These are phyloP conservation scores for Stictocephala bisonia DNA, from an alignment of 2,888 invertebrate species.

Conservation along the genomic window DNA sequence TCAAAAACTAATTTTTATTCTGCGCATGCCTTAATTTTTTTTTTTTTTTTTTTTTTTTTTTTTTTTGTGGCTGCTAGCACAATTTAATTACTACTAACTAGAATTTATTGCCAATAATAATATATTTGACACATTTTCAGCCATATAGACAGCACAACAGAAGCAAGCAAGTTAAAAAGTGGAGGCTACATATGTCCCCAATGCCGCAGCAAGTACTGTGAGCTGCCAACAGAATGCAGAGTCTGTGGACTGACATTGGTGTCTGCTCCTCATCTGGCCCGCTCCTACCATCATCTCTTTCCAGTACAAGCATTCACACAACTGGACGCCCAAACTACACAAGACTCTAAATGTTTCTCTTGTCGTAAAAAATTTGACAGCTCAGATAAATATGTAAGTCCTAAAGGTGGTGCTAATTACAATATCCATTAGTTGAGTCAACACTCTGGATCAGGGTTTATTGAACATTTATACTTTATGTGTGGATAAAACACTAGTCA, in stretches of 20 bases:
- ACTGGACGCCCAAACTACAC: conserved; percentile 65
- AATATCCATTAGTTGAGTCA: too few species aligned
- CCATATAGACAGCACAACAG: conserved; percentile 75
- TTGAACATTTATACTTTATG: too few species aligned
- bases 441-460: too few species aligned
- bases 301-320: conserved; percentile 90
- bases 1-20: too few species aligned
- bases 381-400: conserved; percentile 78
- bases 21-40: background rate
- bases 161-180: conserved; percentile 75
- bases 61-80: conserved; percentile 19
- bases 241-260: conserved; percentile 96
- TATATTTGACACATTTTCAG: conserved; percentile 68
- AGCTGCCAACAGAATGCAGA: conserved; percentile 96
- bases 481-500: too few species aligned
- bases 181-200: conserved; percentile 93
- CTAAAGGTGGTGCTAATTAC: too few species aligned
- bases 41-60: too few species aligned
- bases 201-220: conserved; percentile 97
- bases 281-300: conserved; percentile 97
- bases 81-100: conserved; percentile 22
- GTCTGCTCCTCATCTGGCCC: conserved; percentile 96
- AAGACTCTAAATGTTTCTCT: conserved; percentile 71
- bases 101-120: too few species aligned
- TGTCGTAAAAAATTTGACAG: conserved; percentile 77